Conservation (phyloP, 2,113 vertebrate species). For the Hemichromis elongatus region DNA sequence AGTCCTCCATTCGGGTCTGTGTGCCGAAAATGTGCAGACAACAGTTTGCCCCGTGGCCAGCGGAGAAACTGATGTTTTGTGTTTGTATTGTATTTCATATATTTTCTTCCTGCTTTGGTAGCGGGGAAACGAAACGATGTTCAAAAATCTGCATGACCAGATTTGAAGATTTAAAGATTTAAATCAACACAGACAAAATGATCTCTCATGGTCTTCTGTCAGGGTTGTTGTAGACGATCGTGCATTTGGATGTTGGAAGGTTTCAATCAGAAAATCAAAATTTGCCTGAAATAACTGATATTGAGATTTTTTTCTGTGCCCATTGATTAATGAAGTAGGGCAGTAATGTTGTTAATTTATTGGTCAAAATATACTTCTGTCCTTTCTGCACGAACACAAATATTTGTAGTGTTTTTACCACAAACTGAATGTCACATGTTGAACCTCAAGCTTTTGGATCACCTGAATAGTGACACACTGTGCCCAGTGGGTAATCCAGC, state of each 20-base stretch:
- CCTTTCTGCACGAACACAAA: neutral
- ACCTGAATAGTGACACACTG: neutral
- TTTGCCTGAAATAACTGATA: neutral
- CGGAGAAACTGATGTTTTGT: fast-evolving
- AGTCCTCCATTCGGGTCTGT: neutral
- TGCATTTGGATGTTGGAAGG: neutral
- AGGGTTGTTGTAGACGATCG: fast-evolving
- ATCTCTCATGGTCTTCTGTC: neutral
- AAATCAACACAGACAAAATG: neutral
- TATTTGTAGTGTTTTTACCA: neutral
- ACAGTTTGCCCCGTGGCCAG: neutral
- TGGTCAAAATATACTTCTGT: neutral
- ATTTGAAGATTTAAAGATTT: neutral
- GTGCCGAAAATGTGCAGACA: neutral
- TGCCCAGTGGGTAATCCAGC: neutral
- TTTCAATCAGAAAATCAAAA: fast-evolving
- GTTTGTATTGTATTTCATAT: neutral
- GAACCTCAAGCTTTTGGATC: neutral
- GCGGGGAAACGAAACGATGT: neutral
- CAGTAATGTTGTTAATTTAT: neutral
- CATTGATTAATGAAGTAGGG: fast-evolving
- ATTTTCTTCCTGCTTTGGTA: neutral
- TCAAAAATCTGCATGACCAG: neutral
- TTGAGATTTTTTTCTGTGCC: neutral
- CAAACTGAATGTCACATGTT: neutral